phyloP scores from a whole-genome alignment of 2,888 invertebrate genomes.

The Clusia tigrina region DNA sequence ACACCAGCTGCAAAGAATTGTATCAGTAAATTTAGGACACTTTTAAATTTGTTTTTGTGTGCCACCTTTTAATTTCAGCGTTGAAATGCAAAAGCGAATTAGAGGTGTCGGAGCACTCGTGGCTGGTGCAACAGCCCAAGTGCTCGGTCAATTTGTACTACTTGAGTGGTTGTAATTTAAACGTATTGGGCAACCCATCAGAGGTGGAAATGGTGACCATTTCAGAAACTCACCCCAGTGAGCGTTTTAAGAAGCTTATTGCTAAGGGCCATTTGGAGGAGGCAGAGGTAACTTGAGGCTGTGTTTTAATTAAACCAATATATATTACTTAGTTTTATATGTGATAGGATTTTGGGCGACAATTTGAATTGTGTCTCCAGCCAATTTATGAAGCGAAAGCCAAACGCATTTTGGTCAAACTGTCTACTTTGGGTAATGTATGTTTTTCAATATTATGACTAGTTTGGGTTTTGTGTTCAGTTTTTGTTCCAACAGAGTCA shows the following conservation, averaged over 20 bases:
- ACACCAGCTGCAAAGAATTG: no score
- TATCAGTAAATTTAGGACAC: no score
- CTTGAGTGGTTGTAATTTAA: constrained; percentile 46
- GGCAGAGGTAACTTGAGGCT: constrained; percentile 52
- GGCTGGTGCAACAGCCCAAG: constrained; percentile 62
- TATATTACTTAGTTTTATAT: background rate
- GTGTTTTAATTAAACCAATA: background rate
- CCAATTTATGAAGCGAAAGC: constrained; percentile 62
- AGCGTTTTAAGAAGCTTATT: constrained; percentile 61
- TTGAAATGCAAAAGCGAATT: constrained; percentile 57
- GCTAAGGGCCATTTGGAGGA: constrained; percentile 62
- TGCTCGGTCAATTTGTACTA: constrained; percentile 62
- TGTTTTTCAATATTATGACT: constrained; percentile 13
- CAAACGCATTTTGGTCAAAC: constrained; percentile 51
- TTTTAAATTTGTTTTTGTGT: no score
- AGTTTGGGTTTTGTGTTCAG: background rate
- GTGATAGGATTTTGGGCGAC: constrained; percentile 56
- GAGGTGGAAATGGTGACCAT: constrained; percentile 61
- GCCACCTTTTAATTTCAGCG: constrained; percentile 46
- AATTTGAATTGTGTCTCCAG: constrained; percentile 60
- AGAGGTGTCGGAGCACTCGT: constrained; percentile 51
- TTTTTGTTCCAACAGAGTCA: constrained; percentile 35
- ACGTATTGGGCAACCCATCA: constrained; percentile 44
- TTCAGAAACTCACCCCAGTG: constrained; percentile 61
- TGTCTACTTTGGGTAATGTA: constrained; percentile 47